Evolutionary conservation across 2,888 invertebrate genomes (phyloP).

Genomic region (Campoplex nolae): DNA sequence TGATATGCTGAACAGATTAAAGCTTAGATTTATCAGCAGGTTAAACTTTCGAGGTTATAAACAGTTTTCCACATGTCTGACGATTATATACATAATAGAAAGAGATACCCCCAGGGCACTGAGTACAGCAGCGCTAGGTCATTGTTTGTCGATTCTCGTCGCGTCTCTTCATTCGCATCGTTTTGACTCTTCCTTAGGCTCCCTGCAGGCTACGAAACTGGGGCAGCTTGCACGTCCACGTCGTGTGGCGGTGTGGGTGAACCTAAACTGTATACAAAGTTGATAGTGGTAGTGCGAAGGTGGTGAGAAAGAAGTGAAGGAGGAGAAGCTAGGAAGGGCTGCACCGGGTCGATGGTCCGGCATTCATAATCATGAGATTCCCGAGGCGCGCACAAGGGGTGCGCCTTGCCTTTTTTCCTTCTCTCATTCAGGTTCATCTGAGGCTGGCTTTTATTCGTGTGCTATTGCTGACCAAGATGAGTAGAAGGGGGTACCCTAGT

Average conservation of each 20-base stretch:
- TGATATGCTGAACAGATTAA: background rate
- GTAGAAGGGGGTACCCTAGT: conserved; percentile 7
- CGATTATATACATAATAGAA: conserved; percentile 27
- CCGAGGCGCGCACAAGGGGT: conserved; percentile 65
- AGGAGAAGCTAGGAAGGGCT: conserved; percentile 63
- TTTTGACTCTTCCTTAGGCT: conserved; percentile 55
- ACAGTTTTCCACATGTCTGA: conserved; percentile 11
- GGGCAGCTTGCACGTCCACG: conserved; percentile 75
- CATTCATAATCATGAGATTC: conserved; percentile 73
- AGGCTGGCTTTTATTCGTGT: conserved; percentile 40
- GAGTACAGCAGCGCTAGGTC: conserved; percentile 32
- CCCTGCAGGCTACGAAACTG: conserved; percentile 70
- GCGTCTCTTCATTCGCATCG: conserved; percentile 48
- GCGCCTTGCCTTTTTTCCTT: conserved; percentile 59
- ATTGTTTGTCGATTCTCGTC: conserved; percentile 64
- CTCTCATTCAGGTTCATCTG: conserved; percentile 37
- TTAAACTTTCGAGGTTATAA: conserved; percentile 20
- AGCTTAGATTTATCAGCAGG: conserved; percentile 22
- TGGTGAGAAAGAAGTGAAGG: conserved; percentile 28
- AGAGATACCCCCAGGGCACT: conserved; percentile 49
- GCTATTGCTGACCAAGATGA: conserved; percentile 62
- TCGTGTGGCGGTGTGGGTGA: conserved; percentile 60
- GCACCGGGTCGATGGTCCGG: conserved; percentile 73
- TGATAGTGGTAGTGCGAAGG: conserved; percentile 25
- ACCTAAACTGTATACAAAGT: conserved; percentile 46